A percentile compares a stretch with the other conserved stretches of the same genome.
phyloP scores from a whole-genome alignment of 2,113 vertebrate genomes.

The Silurus asotus region DNA sequence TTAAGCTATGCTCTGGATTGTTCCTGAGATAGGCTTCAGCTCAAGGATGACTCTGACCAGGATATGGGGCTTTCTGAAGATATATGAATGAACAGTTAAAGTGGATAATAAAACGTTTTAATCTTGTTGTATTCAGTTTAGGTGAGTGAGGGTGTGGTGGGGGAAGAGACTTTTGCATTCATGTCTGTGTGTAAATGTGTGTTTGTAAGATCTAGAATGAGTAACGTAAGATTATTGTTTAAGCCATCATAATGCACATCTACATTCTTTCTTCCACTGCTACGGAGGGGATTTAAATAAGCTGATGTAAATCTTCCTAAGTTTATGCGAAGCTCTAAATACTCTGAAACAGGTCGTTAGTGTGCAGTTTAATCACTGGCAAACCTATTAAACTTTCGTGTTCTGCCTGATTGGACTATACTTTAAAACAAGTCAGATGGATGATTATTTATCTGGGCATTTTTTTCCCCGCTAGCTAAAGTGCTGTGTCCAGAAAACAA shows the following conservation, averaged over 20 bases:
- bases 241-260: neutral
- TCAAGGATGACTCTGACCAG: neutral
- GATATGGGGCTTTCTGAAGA: neutral
- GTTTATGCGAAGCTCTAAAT: neutral
- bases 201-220: neutral
- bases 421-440: slow-evolving; percentile 18
- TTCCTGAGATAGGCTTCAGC: neutral
- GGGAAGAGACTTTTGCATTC: too few species aligned
- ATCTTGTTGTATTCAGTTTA: neutral
- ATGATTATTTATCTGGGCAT: slow-evolving; percentile 10
- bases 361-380: slow-evolving; percentile 6
- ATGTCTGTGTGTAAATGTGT: neutral
- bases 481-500: slow-evolving; percentile 21
- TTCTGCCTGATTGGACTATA: slow-evolving; percentile 10
- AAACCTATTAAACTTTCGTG: slow-evolving; percentile 20
- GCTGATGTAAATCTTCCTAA: neutral
- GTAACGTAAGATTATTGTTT: neutral
- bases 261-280: neutral
- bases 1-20: neutral
- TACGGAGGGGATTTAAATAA: neutral
- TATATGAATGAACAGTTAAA: neutral
- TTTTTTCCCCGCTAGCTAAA: neutral
- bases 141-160: neutral
- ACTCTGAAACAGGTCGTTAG: neutral
- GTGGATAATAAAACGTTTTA: neutral